These are phyloP conservation scores for Aegypius monachus DNA, from an alignment of 2,113 vertebrate species.

Conservation along the genomic window DNA sequence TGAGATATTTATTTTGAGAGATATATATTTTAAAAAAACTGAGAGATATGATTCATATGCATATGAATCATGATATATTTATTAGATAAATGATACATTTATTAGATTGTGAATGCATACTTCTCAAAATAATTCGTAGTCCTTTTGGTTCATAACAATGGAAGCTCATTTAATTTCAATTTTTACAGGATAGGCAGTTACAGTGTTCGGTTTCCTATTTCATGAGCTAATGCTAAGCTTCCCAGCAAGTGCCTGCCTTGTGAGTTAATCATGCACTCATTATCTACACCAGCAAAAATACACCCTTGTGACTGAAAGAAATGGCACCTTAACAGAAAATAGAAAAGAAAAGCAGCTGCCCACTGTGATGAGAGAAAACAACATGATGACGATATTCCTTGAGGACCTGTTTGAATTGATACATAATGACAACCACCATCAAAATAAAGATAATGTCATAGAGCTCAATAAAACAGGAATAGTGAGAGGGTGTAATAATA, in stretches of 20 bases:
- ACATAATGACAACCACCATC: constrained; percentile 48
- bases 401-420: constrained; percentile 30
- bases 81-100: background rate
- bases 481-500: constrained; percentile 9
- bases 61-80: background rate
- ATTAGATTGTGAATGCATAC: background rate
- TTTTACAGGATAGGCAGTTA: background rate
- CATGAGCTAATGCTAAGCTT: constrained; percentile 27
- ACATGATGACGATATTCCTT: background rate
- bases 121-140: background rate
- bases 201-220: background rate
- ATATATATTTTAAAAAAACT: background rate
- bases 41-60: background rate
- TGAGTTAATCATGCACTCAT: constrained; percentile 28
- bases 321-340: constrained; percentile 49
- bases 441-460: constrained; percentile 36
- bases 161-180: background rate
- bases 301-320: constrained; percentile 25
- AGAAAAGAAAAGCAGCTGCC: constrained; percentile 49
- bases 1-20: background rate
- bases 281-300: constrained; percentile 4
- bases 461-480: background rate
- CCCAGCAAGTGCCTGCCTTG: constrained; percentile 5
- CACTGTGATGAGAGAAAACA: constrained; percentile 22
- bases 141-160: background rate